A percentile compares a stretch with the other conserved stretches of the same genome.
These are phyloP conservation scores for Nesogale talazaci DNA, from an alignment of 2,113 vertebrate species.

Conservation along the genomic window DNA sequence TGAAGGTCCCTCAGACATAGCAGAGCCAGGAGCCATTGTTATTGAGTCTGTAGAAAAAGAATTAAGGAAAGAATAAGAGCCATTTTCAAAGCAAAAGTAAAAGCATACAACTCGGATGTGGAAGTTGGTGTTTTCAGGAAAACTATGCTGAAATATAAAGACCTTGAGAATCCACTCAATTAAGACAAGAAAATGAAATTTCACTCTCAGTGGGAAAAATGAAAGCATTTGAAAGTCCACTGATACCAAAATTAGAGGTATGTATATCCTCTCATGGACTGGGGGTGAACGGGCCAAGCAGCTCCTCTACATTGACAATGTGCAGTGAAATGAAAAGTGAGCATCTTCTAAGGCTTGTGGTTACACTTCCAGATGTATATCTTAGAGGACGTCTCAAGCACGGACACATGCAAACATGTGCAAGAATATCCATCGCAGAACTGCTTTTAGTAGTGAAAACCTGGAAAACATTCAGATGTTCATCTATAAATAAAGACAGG, in stretches of 20 bases:
- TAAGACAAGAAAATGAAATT: not conserved
- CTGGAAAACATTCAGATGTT: slow-evolving; percentile 46
- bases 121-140: not conserved
- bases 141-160: not conserved
- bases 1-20: too few species aligned
- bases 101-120: not conserved
- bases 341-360: not conserved
- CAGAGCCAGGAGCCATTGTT: not conserved
- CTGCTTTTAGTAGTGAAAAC: slow-evolving; percentile 37
- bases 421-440: not conserved
- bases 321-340: not conserved
- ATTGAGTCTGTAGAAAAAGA: not conserved
- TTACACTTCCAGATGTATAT: slow-evolving; percentile 52
- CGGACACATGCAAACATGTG: not conserved
- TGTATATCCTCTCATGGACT: not conserved
- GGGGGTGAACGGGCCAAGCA: not conserved
- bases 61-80: not conserved
- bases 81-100: too few species aligned
- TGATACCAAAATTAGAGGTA: not conserved
- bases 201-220: not conserved
- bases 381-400: slow-evolving; percentile 32
- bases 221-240: not conserved
- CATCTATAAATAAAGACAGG: slow-evolving; percentile 63
- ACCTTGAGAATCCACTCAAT: not conserved
- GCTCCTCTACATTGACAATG: not conserved